Conservation (phyloP, 1,140 invertebrate genomes). For the Odontomachus brunneus region DNA sequence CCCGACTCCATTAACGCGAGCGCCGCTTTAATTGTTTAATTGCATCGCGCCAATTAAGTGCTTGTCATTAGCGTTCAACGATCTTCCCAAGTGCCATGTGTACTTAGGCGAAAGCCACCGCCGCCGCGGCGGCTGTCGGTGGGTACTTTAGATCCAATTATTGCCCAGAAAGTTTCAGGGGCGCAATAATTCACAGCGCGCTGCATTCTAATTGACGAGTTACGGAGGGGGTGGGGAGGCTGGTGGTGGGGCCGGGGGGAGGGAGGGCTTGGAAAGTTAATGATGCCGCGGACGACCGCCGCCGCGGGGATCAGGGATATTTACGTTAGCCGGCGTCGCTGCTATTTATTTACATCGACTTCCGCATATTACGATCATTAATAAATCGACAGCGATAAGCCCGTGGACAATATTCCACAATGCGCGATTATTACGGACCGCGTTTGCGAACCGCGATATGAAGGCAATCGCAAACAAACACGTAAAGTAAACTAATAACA, state of each 20-base stretch:
- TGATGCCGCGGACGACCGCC: neutral
- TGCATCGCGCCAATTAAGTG: constrained; percentile 40
- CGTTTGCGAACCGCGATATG: neutral
- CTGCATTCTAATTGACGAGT: constrained; percentile 29
- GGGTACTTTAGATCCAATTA: constrained; percentile 48
- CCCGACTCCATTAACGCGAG: constrained; percentile 10
- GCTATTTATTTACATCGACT: constrained; percentile 27
- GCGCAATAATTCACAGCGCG: constrained; percentile 31
- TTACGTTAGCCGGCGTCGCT: neutral
- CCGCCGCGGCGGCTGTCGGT: neutral
- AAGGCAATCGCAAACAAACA: neutral
- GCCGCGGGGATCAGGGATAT: neutral
- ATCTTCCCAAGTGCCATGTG: constrained; percentile 47
- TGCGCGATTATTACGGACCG: neutral
- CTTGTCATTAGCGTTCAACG: constrained; percentile 52
- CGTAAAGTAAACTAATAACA: constrained; percentile 4
- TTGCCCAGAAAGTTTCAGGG: constrained; percentile 34
- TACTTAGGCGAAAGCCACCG: constrained; percentile 19
- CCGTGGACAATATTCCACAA: neutral
- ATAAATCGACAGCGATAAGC: constrained; percentile 20
- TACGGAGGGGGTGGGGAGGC: neutral
- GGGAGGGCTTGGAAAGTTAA: constrained; percentile 11
- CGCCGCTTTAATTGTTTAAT: constrained; percentile 50
- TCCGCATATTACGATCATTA: constrained; percentile 22
- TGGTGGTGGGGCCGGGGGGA: too few relatives aligned